Conservation (phyloP, 2,888 invertebrate genomes). For the Leucoma salicis region DNA sequence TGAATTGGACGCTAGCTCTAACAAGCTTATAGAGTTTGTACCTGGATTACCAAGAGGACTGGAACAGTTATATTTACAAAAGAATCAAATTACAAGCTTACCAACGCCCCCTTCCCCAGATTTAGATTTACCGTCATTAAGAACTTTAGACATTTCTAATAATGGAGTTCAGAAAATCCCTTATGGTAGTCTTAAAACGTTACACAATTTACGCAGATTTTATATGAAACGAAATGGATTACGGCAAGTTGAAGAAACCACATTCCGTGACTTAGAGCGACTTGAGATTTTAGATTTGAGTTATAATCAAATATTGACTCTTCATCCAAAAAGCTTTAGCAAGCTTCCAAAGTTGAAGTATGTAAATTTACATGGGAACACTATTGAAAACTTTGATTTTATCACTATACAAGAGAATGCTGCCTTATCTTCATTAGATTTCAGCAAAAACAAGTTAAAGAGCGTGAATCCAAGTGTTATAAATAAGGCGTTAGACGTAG, state of each 20-base stretch:
- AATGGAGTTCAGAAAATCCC: conserved; percentile 88
- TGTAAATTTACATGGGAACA: conserved; percentile 89
- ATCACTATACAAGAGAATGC: conserved; percentile 85
- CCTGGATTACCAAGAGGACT: conserved; percentile 89
- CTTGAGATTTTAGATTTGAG: conserved; percentile 89
- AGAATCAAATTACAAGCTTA: conserved; percentile 86
- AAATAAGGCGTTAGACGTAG: conserved; percentile 84
- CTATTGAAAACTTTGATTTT: conserved; percentile 86
- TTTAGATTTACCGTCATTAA: conserved; percentile 86
- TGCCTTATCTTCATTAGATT: conserved; percentile 85
- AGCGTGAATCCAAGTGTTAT: conserved; percentile 85
- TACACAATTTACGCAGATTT: conserved; percentile 86
- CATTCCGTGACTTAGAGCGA: conserved; percentile 86
- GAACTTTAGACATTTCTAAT: conserved; percentile 88
- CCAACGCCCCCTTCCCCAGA: conserved; percentile 85
- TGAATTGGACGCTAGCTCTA: conserved; percentile 89
- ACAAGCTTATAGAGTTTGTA: conserved; percentile 88
- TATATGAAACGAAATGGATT: conserved; percentile 89
- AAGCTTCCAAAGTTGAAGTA: conserved; percentile 85
- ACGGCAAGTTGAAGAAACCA: conserved; percentile 85
- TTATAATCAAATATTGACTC: conserved; percentile 86
- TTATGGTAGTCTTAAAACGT: conserved; percentile 83
- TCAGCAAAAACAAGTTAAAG: conserved; percentile 88
- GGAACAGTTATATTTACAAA: conserved; percentile 87
- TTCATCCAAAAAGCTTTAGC: conserved; percentile 85